Conservation (phyloP, 2,888 invertebrate species). For the Syrista parreyssii region DNA sequence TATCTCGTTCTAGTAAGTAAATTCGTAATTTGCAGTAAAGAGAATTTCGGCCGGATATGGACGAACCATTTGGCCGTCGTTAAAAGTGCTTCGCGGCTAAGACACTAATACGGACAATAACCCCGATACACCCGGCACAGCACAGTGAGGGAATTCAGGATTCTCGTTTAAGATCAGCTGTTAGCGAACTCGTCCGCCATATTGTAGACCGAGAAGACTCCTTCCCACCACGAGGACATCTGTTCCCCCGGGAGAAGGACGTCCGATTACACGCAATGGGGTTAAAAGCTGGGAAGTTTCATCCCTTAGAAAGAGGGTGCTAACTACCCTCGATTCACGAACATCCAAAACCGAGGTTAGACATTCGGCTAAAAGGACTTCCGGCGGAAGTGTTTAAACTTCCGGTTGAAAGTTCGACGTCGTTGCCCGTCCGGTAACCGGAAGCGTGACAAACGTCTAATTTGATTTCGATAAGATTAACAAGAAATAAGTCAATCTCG, state of each 20-base stretch:
- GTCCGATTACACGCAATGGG: background rate
- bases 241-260: background rate
- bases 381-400: too few species aligned
- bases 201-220: background rate
- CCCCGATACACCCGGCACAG: constrained; percentile 40
- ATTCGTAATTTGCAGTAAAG: constrained; percentile 49
- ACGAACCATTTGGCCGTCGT: constrained; percentile 44
- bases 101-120: constrained; percentile 51
- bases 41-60: constrained; percentile 41
- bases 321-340: too few species aligned
- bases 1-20: too few species aligned
- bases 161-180: constrained; percentile 18
- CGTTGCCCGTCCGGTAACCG: too few species aligned
- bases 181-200: background rate
- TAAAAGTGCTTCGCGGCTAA: constrained; percentile 34
- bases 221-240: constrained; percentile 6
- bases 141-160: constrained; percentile 22
- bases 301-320: background rate
- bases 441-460: too few species aligned
- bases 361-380: too few species aligned
- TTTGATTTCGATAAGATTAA: too few species aligned
- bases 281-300: background rate
- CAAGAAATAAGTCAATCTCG: too few species aligned
- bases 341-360: too few species aligned
- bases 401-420: too few species aligned